Evolutionary conservation across 2,797 vertebrate genomes (phyloP).

Genomic region (Hydrophis major): DNA sequence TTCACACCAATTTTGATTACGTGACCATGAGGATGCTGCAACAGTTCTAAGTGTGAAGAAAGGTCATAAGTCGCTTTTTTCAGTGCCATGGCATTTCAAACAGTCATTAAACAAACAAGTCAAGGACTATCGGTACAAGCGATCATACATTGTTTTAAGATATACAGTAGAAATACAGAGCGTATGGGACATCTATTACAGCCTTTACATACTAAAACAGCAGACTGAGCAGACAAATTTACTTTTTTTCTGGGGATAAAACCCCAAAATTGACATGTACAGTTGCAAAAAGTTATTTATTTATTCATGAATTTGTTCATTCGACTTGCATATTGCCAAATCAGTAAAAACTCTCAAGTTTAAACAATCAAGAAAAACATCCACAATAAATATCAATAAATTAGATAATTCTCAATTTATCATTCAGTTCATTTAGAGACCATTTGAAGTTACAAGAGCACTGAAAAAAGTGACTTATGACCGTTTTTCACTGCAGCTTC

Average conservation of each 20-base stretch:
- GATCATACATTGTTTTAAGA: not conserved
- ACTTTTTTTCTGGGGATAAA: not conserved
- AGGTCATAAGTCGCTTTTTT: not conserved
- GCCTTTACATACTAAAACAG: not conserved
- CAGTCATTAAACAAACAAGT: not conserved
- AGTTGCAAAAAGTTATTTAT: not conserved
- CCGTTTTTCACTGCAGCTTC: not conserved
- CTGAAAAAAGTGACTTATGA: not conserved
- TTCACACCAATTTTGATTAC: conserved; percentile 22
- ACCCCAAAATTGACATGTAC: not conserved
- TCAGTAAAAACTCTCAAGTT: not conserved
- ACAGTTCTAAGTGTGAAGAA: not conserved
- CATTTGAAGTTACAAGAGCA: not conserved
- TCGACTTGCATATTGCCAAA: not conserved
- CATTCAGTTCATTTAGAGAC: not conserved
- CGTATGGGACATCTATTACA: not conserved
- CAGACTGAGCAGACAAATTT: not conserved
- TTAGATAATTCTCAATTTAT: not conserved
- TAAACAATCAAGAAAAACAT: not conserved
- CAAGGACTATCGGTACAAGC: not conserved
- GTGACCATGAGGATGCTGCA: not conserved
- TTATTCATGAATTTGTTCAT: not conserved
- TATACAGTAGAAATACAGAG: not conserved
- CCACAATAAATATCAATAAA: not conserved
- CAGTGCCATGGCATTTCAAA: not conserved